Base-by-base conservation (phyloP, 1,140 invertebrate genomes). In the Sitophilus oryzae region DNA sequence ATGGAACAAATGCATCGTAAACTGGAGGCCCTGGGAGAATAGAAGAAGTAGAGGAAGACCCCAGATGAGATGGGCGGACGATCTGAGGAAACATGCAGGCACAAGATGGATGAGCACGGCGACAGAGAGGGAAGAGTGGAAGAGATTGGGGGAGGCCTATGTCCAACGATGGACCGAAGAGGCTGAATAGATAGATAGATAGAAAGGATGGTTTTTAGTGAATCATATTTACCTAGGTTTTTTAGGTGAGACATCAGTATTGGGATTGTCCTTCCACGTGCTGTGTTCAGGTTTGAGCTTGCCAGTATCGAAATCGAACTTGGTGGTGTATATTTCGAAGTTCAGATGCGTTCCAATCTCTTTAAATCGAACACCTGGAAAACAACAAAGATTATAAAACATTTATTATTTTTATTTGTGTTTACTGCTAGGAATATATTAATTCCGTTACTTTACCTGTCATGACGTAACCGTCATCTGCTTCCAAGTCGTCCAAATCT, bases 261-360 rank as follows among this genome's bases (percentile, higher is more conserved):
- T 69, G 8, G 61, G 56, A 45, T 70, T 70, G 35, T 67, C 63
- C 42, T 86, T 78, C 89, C 90, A 93, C 22, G 79, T 72, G 63
- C 81, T 85, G 58, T 79, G 82, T 1, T 76, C 73, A 10, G 73
- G 56, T 0, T 79, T 77, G 0, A 94, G 72, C 61, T 79, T 72
- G 0, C 89, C 90, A 3, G 80, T 84, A 2, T 78, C 79, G 64
- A 87, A 92, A 67, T 91, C 85, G 59, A 91, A 88, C 14, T 85
- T 82, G 3, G 85, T 88, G 0, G 81, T 76, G 37, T 77, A 79
- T 25, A 91, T 86, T 75, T 93, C 89, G 37, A 92, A 78, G 73
- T 93, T 92, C 25, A 93, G 69, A 68, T 92, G 89, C 0, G 82
- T 74, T 11, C 91, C 91, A 9, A 93, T 71, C 54, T 81, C 76